Evolutionary conservation across 2,797 vertebrate species (phyloP).

Genomic region (Zalophus californianus): DNA sequence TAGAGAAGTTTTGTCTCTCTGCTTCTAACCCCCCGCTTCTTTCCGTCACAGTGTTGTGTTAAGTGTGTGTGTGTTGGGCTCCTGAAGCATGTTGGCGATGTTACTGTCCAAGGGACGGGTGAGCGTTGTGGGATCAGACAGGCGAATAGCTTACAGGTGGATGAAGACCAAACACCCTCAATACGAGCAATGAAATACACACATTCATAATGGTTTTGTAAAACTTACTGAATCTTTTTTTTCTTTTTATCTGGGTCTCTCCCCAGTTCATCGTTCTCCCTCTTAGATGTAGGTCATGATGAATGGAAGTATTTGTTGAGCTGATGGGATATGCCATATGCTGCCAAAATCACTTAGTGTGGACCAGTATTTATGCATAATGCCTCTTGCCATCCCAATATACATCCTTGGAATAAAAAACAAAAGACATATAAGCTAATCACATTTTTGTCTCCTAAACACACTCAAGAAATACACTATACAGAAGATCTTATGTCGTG

Average conservation of each 20-base stretch:
- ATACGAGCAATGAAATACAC: neutral
- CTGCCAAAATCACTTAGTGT: neutral
- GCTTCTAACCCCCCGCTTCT: neutral
- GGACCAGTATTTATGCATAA: neutral
- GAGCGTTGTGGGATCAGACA: neutral
- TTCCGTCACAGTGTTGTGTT: neutral
- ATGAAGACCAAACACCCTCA: neutral
- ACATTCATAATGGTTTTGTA: slow-evolving; percentile 8
- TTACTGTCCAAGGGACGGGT: neutral
- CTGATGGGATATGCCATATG: slow-evolving; percentile 16
- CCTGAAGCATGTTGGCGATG: neutral
- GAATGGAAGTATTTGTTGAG: slow-evolving; percentile 31
- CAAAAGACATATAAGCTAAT: neutral
- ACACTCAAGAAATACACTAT: neutral
- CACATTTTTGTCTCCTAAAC: slow-evolving; percentile 12
- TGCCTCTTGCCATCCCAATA: neutral
- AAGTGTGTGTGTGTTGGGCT: neutral
- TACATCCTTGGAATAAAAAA: neutral
- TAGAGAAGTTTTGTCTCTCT: slow-evolving; percentile 19
- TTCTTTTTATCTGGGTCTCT: neutral
- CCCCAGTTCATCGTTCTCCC: neutral
- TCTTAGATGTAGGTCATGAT: slow-evolving; percentile 56
- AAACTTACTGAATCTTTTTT: slow-evolving; percentile 63
- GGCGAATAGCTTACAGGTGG: neutral
- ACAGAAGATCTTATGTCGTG: neutral